These are phyloP conservation scores for Mobula birostris DNA, from an alignment of 2,113 vertebrate genomes.

Conservation along the genomic window DNA sequence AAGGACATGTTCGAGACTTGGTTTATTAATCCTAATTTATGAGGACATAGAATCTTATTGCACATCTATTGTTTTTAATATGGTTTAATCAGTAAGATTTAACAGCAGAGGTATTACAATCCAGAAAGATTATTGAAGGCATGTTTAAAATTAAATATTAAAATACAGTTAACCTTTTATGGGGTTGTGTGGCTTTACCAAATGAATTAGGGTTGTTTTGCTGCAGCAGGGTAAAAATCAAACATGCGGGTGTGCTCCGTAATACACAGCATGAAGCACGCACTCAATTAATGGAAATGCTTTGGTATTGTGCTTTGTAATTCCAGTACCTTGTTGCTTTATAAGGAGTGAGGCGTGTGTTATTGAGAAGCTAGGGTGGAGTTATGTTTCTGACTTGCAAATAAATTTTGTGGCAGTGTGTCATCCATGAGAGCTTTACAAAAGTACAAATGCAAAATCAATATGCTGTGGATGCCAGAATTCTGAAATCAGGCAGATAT, in stretches of 20 bases:
- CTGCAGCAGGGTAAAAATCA: not conserved
- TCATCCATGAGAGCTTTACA: not conserved
- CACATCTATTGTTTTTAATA: slow-evolving; percentile 24
- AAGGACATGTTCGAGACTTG: slow-evolving; percentile 27
- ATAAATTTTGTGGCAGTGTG: not conserved
- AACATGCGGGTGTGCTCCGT: not conserved
- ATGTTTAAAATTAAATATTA: slow-evolving; percentile 12
- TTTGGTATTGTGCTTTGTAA: not conserved
- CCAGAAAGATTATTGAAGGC: slow-evolving; percentile 5
- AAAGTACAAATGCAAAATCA: not conserved
- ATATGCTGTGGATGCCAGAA: no score
- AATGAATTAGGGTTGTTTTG: not conserved
- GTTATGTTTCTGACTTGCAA: not conserved
- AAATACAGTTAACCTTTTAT: not conserved
- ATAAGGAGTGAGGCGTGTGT: not conserved
- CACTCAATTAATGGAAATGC: not conserved
- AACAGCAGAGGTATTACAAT: slow-evolving; percentile 8
- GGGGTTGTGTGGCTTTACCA: not conserved
- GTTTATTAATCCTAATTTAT: slow-evolving; percentile 34
- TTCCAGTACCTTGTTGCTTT: not conserved
- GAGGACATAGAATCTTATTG: slow-evolving; percentile 20
- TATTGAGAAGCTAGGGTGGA: not conserved
- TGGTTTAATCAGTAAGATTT: slow-evolving; percentile 36
- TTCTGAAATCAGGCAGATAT: no score
- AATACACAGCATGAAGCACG: no score